Evolutionary conservation across 1,140 invertebrate species (phyloP).

Genomic region (Drosophila jambulina): DNA sequence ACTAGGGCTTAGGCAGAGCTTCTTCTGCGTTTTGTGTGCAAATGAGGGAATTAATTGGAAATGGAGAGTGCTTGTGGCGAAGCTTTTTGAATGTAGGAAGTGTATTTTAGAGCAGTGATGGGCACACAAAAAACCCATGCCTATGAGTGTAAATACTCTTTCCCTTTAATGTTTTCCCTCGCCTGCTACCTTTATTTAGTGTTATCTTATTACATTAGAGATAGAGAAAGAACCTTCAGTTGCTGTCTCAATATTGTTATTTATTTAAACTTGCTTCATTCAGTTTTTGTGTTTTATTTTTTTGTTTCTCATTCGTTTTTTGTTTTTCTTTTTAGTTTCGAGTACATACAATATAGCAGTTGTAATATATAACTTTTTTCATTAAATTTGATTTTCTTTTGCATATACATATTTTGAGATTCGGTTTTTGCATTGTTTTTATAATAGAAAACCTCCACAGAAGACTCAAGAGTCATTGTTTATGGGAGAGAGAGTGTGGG

Average conservation of each 20-base stretch:
- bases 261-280: constrained; percentile 79
- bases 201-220: constrained; percentile 18
- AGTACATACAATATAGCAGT: constrained; percentile 81
- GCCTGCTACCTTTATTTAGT: background rate
- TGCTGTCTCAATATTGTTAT: constrained; percentile 78
- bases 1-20: constrained; percentile 10
- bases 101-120: no score
- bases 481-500: background rate
- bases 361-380: constrained; percentile 79
- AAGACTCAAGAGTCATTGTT: constrained; percentile 7
- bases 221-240: constrained; percentile 21
- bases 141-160: no score
- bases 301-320: constrained; percentile 38
- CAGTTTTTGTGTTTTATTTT: constrained; percentile 49
- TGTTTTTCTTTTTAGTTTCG: constrained; percentile 49
- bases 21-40: constrained; percentile 19
- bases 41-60: constrained; percentile 18
- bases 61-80: no score
- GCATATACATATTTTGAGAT: constrained; percentile 61
- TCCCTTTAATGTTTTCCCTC: background rate
- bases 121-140: no score
- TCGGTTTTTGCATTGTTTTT: constrained; percentile 53
- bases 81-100: no score
- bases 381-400: constrained; percentile 75
- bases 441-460: constrained; percentile 55